Evolutionary conservation across 2,888 invertebrate genomes (phyloP), one percentile per base, ranked within the genome.

Genomic region (Germaria angustata): DNA sequence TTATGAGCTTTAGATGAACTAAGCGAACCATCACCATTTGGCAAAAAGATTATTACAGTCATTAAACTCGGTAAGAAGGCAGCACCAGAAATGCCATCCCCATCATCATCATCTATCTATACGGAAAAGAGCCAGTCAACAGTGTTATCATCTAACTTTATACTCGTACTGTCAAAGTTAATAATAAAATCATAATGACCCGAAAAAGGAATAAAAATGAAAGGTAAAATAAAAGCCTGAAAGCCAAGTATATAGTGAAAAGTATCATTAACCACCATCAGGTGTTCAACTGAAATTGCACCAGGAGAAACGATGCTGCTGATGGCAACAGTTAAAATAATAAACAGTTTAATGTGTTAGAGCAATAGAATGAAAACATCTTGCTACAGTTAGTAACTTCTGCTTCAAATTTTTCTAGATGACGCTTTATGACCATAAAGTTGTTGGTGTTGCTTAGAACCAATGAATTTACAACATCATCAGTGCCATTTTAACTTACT

Each of bases 281-380:
- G 77, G 81, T 81, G 78, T 82, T 39, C 17, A 55, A 39, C 51
- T 75, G 6, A 71, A 73, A 77, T 68, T 77, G 68, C 73, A 75
- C 20, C 39, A 41, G 28, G 5, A 61, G 28, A 28, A 39, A 61
- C 11, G n/a, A 41, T 28, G 39, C n/a, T 39, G 28, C 1, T 59
- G 61, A 17, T 61, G 72, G 61, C 24, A 41, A 51, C 59, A 77
- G 44, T 59, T 20, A 61, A 77, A 77, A 34, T 55, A 68, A 69
- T 59, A 66, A 79, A 72, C 65, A 66, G 32, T 72, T 77, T 68
- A 34, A 51, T 51, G 68, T 61, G 7, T 51, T 51, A 44, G 22
- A 66, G 17, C 51, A n/a, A 34, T 13, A 55, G n/a, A 39, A 57
- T 51, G n/a, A 8, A 9, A 13, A 11, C 9, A 32, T 8, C 7